These are phyloP conservation scores for Natrix natrix DNA, from an alignment of 2,797 vertebrate species.

Conservation along the genomic window DNA sequence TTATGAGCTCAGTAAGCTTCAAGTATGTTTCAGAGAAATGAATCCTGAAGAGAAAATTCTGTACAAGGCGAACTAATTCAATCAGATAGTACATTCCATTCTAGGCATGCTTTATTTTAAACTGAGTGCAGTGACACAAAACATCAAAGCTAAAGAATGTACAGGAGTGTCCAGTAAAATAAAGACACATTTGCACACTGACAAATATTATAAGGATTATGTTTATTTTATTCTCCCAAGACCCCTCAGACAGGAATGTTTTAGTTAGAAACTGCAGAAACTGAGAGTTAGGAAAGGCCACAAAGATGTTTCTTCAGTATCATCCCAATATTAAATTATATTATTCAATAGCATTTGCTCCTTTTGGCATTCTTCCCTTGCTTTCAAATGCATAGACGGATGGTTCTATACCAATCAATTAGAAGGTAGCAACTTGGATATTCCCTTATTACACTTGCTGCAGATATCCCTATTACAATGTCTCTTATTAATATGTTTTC, in stretches of 20 bases:
- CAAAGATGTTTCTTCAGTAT: constrained; percentile 65
- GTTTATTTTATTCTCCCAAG: constrained; percentile 57
- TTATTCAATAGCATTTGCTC: constrained; percentile 73
- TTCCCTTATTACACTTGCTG: constrained; percentile 70
- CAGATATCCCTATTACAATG: constrained; percentile 76
- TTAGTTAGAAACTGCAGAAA: constrained; percentile 61
- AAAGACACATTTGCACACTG: constrained; percentile 63
- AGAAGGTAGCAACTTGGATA: constrained; percentile 71
- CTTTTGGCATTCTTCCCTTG: constrained; percentile 72
- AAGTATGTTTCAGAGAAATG: constrained; percentile 62
- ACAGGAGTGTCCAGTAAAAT: constrained; percentile 64
- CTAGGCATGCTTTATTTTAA: constrained; percentile 23
- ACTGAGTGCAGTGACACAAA: constrained; percentile 47
- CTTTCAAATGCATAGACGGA: constrained; percentile 72
- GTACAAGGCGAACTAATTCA: constrained; percentile 57
- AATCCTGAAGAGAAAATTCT: constrained; percentile 64
- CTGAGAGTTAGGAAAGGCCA: constrained; percentile 64
- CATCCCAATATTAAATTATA: constrained; percentile 72
- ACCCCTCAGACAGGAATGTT: constrained; percentile 59
- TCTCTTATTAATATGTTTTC: constrained; percentile 85
- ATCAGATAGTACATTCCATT: constrained; percentile 41
- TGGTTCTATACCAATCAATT: constrained; percentile 80
- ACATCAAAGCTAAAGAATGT: constrained; percentile 55
- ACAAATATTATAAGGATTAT: constrained; percentile 64
- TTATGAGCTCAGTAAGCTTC: constrained; percentile 65